Evolutionary conservation across 2,888 invertebrate genomes (phyloP).

Genomic region (Isoperla grammatica): DNA sequence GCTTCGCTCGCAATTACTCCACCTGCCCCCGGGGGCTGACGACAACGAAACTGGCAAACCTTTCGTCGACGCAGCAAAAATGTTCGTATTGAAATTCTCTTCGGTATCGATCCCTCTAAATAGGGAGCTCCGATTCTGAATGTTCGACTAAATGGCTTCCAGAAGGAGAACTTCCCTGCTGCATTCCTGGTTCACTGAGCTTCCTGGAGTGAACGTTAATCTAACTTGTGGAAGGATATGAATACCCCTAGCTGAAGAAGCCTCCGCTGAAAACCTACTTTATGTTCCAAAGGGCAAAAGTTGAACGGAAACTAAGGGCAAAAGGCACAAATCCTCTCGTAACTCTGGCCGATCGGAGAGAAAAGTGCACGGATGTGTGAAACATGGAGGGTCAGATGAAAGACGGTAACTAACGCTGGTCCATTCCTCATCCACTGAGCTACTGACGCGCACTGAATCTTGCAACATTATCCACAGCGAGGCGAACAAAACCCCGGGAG

Average conservation of each 20-base stretch:
- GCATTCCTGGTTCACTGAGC: constrained; percentile 14
- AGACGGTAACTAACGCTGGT: constrained; percentile 15
- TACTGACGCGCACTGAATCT: not conserved
- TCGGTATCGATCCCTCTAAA: constrained; percentile 1
- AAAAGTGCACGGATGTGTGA: constrained; percentile 18
- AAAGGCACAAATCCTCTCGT: constrained; percentile 16
- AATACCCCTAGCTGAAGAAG: constrained; percentile 10
- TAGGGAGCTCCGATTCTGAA: constrained; percentile 16
- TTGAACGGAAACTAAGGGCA: constrained; percentile 17
- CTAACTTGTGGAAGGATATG: constrained; percentile 15
- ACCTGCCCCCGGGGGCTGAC: not conserved
- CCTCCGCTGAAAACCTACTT: constrained; percentile 5
- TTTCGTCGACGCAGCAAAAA: constrained; percentile 14
- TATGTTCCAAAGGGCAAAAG: constrained; percentile 17
- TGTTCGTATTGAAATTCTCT: constrained; percentile 16
- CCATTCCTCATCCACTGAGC: constrained; percentile 14
- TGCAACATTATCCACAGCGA: too few relatives aligned
- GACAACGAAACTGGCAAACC: constrained; percentile 3
- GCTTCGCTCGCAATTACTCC: constrained; percentile 1
- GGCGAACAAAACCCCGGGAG: too few relatives aligned
- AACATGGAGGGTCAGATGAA: constrained; percentile 18
- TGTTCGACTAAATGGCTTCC: constrained; percentile 17
- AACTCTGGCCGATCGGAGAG: constrained; percentile 9
- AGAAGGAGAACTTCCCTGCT: constrained; percentile 15
- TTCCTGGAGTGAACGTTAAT: constrained; percentile 18